A percentile compares a stretch with the other conserved stretches of the same genome.
phyloP scores from a whole-genome alignment of 2,113 vertebrate species.

The Lota lota region DNA sequence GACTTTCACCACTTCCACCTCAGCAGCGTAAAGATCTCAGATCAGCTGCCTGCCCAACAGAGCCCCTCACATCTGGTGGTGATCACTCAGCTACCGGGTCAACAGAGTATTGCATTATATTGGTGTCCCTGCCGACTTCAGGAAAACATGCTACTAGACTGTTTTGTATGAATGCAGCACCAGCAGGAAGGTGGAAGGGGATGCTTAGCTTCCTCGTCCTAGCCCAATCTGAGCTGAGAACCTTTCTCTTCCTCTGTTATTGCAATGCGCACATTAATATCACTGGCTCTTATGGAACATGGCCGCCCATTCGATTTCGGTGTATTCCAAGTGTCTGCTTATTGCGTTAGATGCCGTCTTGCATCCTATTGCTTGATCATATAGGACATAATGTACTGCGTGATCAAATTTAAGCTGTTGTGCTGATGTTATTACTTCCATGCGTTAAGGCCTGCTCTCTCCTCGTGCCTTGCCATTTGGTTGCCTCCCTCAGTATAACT shows the following conservation, averaged over 20 bases:
- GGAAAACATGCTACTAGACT: slow-evolving; percentile 25
- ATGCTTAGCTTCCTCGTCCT: slow-evolving; percentile 14
- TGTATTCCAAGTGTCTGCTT: slow-evolving; percentile 5
- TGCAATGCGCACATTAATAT: slow-evolving; percentile 25
- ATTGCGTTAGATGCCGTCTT: neutral
- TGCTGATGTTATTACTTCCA: slow-evolving; percentile 33
- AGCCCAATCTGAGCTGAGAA: slow-evolving; percentile 29
- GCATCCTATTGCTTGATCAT: slow-evolving; percentile 9
- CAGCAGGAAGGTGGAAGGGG: neutral
- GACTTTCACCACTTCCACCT: neutral
- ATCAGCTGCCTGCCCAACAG: no score
- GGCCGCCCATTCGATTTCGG: slow-evolving; percentile 20
- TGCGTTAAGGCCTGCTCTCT: no score
- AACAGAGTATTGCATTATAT: neutral
- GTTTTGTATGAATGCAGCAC: slow-evolving; percentile 14
- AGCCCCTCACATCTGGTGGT: no score
- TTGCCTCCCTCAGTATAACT: no score
- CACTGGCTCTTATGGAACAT: slow-evolving; percentile 8
- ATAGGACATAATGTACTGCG: slow-evolving; percentile 32
- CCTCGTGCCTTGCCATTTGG: no score
- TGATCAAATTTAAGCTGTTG: slow-evolving; percentile 30
- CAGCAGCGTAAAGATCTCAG: no score
- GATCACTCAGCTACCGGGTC: neutral
- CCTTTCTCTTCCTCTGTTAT: slow-evolving; percentile 11
- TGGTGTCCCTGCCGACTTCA: neutral